Base-by-base conservation (phyloP, 2,113 vertebrate species). In the Falcunculus frontatus region DNA sequence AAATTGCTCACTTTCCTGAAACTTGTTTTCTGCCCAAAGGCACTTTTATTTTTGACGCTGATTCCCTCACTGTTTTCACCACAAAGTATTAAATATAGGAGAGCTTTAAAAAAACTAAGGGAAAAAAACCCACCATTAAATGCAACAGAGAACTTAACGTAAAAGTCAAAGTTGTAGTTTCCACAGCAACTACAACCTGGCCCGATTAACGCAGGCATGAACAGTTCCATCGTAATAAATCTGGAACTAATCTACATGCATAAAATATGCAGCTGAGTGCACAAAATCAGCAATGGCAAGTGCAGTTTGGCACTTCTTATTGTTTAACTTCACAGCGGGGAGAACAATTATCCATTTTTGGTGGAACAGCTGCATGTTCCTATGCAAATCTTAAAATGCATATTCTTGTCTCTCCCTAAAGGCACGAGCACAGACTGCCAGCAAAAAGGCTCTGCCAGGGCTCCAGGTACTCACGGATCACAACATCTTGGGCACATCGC, bases 321-420 rank as follows among this genome's bases (percentile, higher is more conserved):
- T 96, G 94, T 94, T 93, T 93, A 95, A 97, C 95, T 96, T 94
- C 93, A 9, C 87, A 84, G 94, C 72, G 6, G 92, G 93, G 90
- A 95, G 96, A 90, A 95, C 93, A 97, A 97, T 95, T 96, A 96
- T 96, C 91, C 93, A 94, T 96, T 97, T 96, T 92, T 90, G 96
- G 96, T 77, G 80, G 96, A 96, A 93, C 96, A 96, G 88, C 95
- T 97, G 93, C 90, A 95, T 95, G 92, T 96, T 94, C 95, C 95
- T 97, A 97, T 96, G 95, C 95, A 97, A 95, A 97, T 97, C 93
- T 96, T 96, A 75, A 90, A 93, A 92, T 69, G 77, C 70, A 87
- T 93, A 95, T 94, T 94, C 87, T 92, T 35, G 44, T 78, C 75
- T 83, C 55, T 80, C 47, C 76, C 55, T 17, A 27, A 92, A 92